Percentiles rank a stretch among this genome's conserved stretches.
These are phyloP conservation scores for Phymanthus crucifer DNA, from an alignment of 92 coral and sea anemone genomes.

Conservation along the genomic window DNA sequence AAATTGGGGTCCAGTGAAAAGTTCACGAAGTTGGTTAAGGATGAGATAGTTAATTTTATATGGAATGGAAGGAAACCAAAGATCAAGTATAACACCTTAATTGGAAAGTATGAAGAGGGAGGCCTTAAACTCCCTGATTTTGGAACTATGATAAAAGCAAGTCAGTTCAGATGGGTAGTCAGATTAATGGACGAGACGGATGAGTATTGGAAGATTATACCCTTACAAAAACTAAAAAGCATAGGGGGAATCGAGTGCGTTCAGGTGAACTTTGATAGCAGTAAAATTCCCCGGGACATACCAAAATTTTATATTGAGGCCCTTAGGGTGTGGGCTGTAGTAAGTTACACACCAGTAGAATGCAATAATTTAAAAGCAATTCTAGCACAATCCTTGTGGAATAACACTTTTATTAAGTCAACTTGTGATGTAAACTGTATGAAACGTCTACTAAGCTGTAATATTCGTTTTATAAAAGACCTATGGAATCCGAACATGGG, in stretches of 20 bases:
- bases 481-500: not conserved
- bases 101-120: not conserved
- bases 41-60: conserved; percentile 8
- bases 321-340: not conserved
- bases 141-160: not conserved
- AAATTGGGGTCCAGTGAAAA: not conserved
- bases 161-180: not conserved
- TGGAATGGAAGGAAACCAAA: conserved; percentile 1
- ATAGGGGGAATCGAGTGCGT: not conserved
- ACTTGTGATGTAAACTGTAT: not conserved
- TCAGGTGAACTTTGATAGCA: not conserved
- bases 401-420: too few species aligned
- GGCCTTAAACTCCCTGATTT: not conserved
- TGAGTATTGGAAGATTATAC: not conserved
- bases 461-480: not conserved
- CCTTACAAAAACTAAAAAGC: not conserved
- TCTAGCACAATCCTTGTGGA: not conserved
- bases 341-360: not conserved
- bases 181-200: not conserved
- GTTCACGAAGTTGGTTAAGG: conserved; percentile 12
- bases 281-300: not conserved
- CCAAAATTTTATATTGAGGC: not conserved
- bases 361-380: not conserved
- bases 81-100: conserved; percentile 9
- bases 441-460: not conserved